phyloP scores from a whole-genome alignment of 1,140 invertebrate species.

The Muscidifurax raptorellus region DNA sequence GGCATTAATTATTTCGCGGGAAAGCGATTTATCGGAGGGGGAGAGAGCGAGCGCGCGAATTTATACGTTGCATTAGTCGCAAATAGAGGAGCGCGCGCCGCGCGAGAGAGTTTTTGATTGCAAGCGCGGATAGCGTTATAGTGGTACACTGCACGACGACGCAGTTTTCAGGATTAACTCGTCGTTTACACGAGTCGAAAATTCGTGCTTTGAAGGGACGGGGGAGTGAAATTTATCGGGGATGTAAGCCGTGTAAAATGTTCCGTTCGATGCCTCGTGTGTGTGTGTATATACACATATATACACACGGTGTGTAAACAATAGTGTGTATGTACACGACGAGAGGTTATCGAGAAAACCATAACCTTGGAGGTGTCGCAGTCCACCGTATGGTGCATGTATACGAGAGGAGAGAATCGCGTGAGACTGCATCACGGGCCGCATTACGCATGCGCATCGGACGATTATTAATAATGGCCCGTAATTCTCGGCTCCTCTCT shows the following conservation, averaged over 20 bases:
- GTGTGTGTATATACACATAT: not conserved
- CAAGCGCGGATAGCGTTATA: not conserved
- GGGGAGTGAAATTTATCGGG: too few relatives aligned
- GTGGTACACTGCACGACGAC: not conserved
- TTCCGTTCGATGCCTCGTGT: not conserved
- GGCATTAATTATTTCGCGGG: not conserved
- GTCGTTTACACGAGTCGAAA: constrained; percentile 9
- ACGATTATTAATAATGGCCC: constrained; percentile 47
- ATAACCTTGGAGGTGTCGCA: constrained; percentile 6
- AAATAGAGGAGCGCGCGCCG: not conserved
- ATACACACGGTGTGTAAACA: not conserved
- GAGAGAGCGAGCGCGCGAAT: constrained; percentile 22
- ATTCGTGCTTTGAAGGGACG: too few relatives aligned
- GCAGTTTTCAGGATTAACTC: constrained; percentile 18
- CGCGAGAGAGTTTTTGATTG: not conserved
- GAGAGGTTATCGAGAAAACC: not conserved
- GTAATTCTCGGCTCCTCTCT: constrained; percentile 42
- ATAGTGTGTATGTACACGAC: not conserved
- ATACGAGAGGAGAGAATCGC: constrained; percentile 22
- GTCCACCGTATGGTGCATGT: not conserved
- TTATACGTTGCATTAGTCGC: constrained; percentile 36
- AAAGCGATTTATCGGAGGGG: constrained; percentile 31
- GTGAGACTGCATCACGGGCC: constrained; percentile 21
- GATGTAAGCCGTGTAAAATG: not conserved
- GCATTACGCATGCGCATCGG: constrained; percentile 38